phyloP scores from a whole-genome alignment of 2,113 vertebrate genomes.

The Grallaria varia region DNA sequence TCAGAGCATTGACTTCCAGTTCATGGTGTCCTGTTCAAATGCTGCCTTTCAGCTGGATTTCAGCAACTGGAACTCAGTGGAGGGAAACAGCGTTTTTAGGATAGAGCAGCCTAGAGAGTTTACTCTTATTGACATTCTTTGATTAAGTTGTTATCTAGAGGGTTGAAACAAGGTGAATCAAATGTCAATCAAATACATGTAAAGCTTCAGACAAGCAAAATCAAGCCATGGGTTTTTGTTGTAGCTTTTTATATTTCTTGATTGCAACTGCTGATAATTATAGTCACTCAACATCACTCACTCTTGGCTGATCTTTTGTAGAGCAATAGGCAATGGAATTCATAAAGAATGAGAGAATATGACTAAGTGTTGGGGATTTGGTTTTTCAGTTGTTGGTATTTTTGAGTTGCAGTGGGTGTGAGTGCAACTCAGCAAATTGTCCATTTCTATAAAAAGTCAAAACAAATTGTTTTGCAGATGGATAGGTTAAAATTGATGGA shows the following conservation, averaged over 20 bases:
- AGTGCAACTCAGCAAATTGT: not conserved
- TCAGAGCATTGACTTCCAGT: not conserved
- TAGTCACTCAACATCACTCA: not conserved
- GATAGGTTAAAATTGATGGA: not conserved
- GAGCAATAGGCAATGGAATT: not conserved
- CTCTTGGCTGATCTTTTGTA: not conserved
- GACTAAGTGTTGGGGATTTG: not conserved
- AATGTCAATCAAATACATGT: too few species aligned
- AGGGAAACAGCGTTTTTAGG: not conserved
- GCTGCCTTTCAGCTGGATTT: not conserved
- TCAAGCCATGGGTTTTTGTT: not conserved
- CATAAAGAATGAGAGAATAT: not conserved
- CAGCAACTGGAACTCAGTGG: not conserved
- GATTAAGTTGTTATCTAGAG: not conserved
- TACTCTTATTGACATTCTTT: not conserved
- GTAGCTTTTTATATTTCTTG: not conserved
- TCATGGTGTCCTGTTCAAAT: not conserved
- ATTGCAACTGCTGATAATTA: not conserved
- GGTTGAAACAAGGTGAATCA: not conserved
- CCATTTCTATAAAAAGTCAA: not conserved
- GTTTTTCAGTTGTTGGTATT: not conserved
- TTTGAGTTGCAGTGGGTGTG: not conserved
- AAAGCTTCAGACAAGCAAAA: not conserved
- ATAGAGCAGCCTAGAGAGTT: not conserved
- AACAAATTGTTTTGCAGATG: not conserved